A percentile compares a stretch with the other conserved stretches of the same genome.
phyloP scores from a whole-genome alignment of 2,797 vertebrate genomes.

The Crocidura indochinensis region DNA sequence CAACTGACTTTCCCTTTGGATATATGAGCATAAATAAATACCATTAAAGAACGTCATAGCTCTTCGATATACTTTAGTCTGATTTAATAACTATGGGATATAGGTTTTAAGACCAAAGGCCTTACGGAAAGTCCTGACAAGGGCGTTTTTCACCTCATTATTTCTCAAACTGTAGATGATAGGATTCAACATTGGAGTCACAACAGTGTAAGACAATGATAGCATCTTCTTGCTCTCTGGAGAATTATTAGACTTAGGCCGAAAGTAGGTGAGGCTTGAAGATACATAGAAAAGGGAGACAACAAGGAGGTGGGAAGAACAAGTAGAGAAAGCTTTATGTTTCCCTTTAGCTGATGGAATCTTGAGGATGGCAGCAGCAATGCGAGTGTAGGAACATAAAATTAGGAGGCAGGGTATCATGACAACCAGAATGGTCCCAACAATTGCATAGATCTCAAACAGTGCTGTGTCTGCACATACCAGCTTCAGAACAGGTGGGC shows the following conservation, averaged over 20 bases:
- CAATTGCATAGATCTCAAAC: conserved; percentile 78
- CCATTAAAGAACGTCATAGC: neutral
- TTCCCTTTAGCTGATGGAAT: conserved; percentile 75
- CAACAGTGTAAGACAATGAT: conserved; percentile 76
- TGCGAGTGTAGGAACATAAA: conserved; percentile 73
- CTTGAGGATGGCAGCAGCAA: conserved; percentile 70
- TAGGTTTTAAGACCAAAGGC: neutral
- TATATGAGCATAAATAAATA: neutral
- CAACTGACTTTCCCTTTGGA: neutral
- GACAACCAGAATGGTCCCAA: conserved; percentile 71
- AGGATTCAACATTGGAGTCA: conserved; percentile 83
- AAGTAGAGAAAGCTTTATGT: conserved; percentile 79
- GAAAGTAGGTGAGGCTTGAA: conserved; percentile 68
- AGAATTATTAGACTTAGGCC: conserved; percentile 75
- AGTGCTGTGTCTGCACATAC: conserved; percentile 79
- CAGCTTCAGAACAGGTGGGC: conserved; percentile 82
- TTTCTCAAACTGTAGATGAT: neutral
- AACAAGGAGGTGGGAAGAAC: conserved; percentile 79
- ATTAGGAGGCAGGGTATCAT: conserved; percentile 78
- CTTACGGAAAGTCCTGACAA: conserved; percentile 45
- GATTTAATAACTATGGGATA: neutral
- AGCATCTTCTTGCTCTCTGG: conserved; percentile 75
- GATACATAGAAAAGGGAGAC: conserved; percentile 81
- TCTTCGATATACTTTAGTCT: neutral
- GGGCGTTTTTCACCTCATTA: conserved; percentile 17